phyloP scores from a whole-genome alignment of 2,113 vertebrate genomes.

The Oncorhynchus gorbuscha region DNA sequence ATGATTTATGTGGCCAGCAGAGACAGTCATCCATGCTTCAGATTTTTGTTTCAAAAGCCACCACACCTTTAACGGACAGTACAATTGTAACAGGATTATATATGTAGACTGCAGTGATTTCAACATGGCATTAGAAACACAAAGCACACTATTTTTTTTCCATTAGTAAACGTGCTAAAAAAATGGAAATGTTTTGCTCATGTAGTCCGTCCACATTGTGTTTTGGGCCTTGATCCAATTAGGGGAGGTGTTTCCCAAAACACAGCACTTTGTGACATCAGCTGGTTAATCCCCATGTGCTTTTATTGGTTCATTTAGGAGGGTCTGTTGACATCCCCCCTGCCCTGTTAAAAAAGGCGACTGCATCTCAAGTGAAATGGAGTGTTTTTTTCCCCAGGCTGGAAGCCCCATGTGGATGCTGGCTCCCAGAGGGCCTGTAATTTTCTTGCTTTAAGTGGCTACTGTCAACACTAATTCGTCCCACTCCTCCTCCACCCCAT shows the following conservation, averaged over 20 bases:
- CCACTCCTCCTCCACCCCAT: conserved; percentile 72
- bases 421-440: conserved; percentile 79
- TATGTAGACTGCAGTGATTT: conserved; percentile 38
- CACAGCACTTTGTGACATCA: conserved; percentile 71
- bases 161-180: conserved; percentile 37
- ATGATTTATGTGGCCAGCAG: not conserved
- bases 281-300: conserved; percentile 79
- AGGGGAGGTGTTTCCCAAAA: conserved; percentile 54
- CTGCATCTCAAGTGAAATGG: conserved; percentile 78
- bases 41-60: too few relatives aligned
- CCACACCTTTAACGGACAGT: not conserved
- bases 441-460: conserved; percentile 84
- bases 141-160: conserved; percentile 39
- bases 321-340: conserved; percentile 80
- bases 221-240: conserved; percentile 44
- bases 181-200: conserved; percentile 41
- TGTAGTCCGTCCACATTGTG: conserved; percentile 27
- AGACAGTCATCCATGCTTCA: too few relatives aligned
- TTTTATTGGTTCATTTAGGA: conserved; percentile 81
- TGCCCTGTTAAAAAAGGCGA: conserved; percentile 79
- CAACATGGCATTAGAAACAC: conserved; percentile 46
- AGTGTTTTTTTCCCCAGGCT: conserved; percentile 79
- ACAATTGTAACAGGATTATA: conserved; percentile 36
- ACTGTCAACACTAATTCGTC: conserved; percentile 86
- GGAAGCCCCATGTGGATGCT: conserved; percentile 75